Evolutionary conservation across 2,888 invertebrate species (phyloP), one percentile per base, ranked within the genome.

Genomic region (Spisula subtruncata): DNA sequence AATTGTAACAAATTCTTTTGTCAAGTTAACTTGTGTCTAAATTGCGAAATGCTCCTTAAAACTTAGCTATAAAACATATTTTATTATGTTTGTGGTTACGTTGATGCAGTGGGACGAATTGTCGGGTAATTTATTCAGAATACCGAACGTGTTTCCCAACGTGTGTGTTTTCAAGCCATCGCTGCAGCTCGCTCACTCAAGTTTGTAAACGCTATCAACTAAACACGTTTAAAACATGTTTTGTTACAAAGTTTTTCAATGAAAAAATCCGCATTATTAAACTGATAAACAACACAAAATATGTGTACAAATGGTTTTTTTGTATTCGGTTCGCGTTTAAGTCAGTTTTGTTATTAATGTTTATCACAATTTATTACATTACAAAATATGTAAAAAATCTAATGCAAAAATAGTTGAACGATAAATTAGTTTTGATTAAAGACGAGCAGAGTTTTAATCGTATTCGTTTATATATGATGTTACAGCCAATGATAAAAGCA

Each of bases 1-100:
- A 32, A 75, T 35, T 75, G 75, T 75, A 16, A 75, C 75, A 75
- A 75, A 75, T 75, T 75, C 75, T 35, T 35, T 32, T 75, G 75
- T 32, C 35, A 32, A 75, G 32, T 75, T 75, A 32, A 35, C 35
- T 35, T 75, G 32, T 18, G 32, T 75, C 75, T 75, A 32, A 1
- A 75, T 75, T 75, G 75, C 18, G 29, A 75, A 32, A 75, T 32
- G 35, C 32, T 32, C 29, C 35, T 32, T 75, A 75, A 35, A 71
- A 16, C 0, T 32, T 18, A 18, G 35, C 75, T 35, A 75, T 75
- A 75, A 75, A 75, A 16, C 2, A 75, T 32, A 75, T 32, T 75
- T 75, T 75, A 75, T 35, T 20, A 66, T 75, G 14, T 18, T 35
- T 32, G 5, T 75, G 32, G 41, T 25, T 32, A 35, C 14, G 32